Evolutionary conservation across 2,797 vertebrate species (phyloP).

Genomic region (Neosilurus hyrtlii): DNA sequence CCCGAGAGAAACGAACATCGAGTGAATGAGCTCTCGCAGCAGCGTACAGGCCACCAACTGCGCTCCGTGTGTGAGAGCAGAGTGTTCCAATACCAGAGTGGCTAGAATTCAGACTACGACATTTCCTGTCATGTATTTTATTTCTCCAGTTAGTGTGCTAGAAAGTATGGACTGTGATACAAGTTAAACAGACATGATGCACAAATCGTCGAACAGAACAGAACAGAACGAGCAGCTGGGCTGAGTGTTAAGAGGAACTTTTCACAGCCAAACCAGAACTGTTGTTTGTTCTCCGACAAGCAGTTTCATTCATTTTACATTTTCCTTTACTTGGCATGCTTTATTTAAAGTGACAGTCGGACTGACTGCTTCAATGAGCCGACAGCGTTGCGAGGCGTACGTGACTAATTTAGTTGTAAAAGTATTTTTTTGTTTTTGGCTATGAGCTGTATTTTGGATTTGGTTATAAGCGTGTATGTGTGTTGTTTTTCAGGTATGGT

Average conservation of each 20-base stretch:
- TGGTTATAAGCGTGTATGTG: neutral
- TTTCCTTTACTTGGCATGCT: neutral
- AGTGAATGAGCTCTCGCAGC: conserved; percentile 35
- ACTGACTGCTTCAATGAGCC: neutral
- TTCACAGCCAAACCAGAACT: conserved; percentile 11
- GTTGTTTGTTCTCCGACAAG: conserved; percentile 16
- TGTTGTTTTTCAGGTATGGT: conserved; percentile 82
- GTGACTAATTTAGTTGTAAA: neutral
- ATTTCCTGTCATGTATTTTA: neutral
- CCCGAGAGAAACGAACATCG: neutral
- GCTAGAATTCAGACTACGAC: conserved; percentile 18
- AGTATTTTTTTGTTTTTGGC: neutral
- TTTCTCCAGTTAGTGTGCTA: neutral
- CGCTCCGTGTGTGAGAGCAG: conserved; percentile 17
- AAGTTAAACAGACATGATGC: neutral
- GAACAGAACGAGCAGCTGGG: conserved; percentile 2
- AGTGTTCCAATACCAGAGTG: conserved; percentile 22
- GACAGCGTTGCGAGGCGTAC: neutral
- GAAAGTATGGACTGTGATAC: neutral
- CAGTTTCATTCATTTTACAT: conserved; percentile 15
- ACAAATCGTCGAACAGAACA: neutral
- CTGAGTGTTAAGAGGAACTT: neutral
- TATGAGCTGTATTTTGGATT: neutral
- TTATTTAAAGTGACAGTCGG: conserved; percentile 7
- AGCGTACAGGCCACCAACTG: conserved; percentile 43